These are phyloP conservation scores for Chamaetylas fuelleborni DNA, from an alignment of 2,113 vertebrate genomes.

Conservation along the genomic window DNA sequence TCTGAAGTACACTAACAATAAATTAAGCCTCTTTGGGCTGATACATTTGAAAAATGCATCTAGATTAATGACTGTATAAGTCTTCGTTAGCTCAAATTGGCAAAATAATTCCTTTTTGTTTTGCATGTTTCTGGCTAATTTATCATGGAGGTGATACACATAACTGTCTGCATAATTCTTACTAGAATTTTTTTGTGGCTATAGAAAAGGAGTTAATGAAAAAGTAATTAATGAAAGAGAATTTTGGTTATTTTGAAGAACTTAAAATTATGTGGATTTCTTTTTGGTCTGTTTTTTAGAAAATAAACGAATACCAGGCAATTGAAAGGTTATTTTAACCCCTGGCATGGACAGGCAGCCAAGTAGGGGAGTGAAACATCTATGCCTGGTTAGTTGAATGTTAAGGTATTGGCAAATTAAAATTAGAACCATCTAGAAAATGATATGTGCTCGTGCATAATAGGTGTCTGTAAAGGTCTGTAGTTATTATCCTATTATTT, in stretches of 20 bases:
- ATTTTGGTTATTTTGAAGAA: neutral
- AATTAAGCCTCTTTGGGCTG: neutral
- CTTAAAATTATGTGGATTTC: neutral
- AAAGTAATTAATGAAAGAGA: neutral
- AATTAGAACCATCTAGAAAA: neutral
- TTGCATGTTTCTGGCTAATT: neutral
- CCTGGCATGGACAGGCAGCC: neutral
- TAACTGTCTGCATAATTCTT: neutral
- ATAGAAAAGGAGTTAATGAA: neutral
- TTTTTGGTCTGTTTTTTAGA: neutral
- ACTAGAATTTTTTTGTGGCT: neutral
- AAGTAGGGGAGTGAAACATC: neutral
- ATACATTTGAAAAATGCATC: neutral
- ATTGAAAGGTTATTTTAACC: neutral
- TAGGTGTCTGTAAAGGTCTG: neutral
- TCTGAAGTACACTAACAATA: neutral
- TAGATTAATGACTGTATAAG: neutral
- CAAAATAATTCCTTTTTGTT: neutral
- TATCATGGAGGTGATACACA: neutral
- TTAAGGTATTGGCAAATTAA: neutral
- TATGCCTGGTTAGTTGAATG: neutral
- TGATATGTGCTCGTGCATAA: neutral
- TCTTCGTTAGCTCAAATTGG: neutral
- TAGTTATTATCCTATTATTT: neutral
- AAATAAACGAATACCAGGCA: neutral